These are phyloP conservation scores for Lacanobia wlatinum DNA, from an alignment of 2,888 invertebrate genomes.

Conservation along the genomic window DNA sequence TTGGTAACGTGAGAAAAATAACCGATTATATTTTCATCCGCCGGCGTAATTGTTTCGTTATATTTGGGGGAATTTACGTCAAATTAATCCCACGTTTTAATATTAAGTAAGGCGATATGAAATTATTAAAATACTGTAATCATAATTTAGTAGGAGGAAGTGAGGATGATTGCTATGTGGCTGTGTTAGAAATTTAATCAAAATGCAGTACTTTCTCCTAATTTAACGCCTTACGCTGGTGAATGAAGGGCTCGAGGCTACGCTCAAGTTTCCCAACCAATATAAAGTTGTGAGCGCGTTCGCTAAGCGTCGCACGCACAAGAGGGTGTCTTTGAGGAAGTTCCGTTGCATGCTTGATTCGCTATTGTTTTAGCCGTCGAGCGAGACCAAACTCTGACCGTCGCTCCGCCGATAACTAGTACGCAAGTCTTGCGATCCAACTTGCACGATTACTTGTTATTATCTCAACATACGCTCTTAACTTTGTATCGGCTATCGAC, in stretches of 20 bases:
- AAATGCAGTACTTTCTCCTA: slow-evolving; percentile 65
- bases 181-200: slow-evolving; percentile 52
- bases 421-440: slow-evolving; percentile 81
- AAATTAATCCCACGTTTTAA: slow-evolving; percentile 44
- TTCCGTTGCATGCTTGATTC: slow-evolving; percentile 90
- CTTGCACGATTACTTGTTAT: slow-evolving; percentile 85
- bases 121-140: slow-evolving; percentile 45
- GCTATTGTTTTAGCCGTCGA: slow-evolving; percentile 87
- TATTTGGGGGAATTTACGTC: slow-evolving; percentile 55
- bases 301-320: slow-evolving; percentile 88
- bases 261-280: slow-evolving; percentile 87
- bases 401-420: slow-evolving; percentile 76
- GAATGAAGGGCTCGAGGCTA: slow-evolving; percentile 74
- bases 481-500: slow-evolving; percentile 82
- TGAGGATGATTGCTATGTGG: slow-evolving; percentile 20
- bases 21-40: slow-evolving; percentile 68
- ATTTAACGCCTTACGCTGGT: slow-evolving; percentile 67
- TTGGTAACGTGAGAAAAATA: slow-evolving; percentile 73
- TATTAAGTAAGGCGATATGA: slow-evolving; percentile 36
- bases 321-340: slow-evolving; percentile 88
- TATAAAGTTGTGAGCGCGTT: slow-evolving; percentile 87
- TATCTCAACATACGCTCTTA: slow-evolving; percentile 83
- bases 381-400: slow-evolving; percentile 85
- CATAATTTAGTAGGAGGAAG: slow-evolving; percentile 23
- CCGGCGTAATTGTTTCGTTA: slow-evolving; percentile 62